Percentiles rank a stretch among this genome's conserved stretches.
These are phyloP conservation scores for Heteromyza rotundicornis DNA, from an alignment of 2,888 invertebrate species.

Conservation along the genomic window DNA sequence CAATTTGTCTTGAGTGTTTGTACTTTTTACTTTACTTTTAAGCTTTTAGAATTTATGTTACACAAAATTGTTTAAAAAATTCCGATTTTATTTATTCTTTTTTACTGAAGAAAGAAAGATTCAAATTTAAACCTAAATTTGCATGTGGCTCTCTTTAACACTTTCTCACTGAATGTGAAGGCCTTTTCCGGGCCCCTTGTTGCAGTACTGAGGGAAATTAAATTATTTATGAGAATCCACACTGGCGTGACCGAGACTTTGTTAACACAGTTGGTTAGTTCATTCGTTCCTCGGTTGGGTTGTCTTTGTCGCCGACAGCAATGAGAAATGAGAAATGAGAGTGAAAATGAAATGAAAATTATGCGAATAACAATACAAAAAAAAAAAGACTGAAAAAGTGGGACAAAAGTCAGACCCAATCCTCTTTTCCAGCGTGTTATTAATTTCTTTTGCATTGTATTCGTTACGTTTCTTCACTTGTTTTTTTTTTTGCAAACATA, in stretches of 20 bases:
- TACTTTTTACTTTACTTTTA: background rate
- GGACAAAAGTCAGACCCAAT: constrained; percentile 1
- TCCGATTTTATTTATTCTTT: too few relatives aligned
- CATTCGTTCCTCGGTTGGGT: background rate
- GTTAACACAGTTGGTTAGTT: background rate
- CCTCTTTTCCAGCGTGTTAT: background rate
- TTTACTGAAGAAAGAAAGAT: too few relatives aligned
- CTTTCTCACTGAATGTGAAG: too few relatives aligned
- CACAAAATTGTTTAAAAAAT: background rate
- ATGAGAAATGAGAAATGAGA: constrained; percentile 14
- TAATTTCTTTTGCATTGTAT: background rate
- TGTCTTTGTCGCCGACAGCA: background rate
- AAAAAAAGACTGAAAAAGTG: constrained; percentile 11
- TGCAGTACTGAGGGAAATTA: constrained; percentile 14
- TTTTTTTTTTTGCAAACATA: background rate
- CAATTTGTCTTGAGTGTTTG: background rate
- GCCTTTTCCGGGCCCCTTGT: too few relatives aligned
- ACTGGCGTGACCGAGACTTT: constrained; percentile 20
- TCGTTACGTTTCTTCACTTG: background rate
- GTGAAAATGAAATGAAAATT: constrained; percentile 20
- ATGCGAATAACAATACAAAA: background rate
- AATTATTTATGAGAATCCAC: constrained; percentile 15
- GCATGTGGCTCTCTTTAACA: too few relatives aligned
- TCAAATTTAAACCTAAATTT: too few relatives aligned
- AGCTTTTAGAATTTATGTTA: too few relatives aligned